Evolutionary conservation across 2,797 vertebrate genomes (phyloP).

Genomic region (Gobio occitaniae): DNA sequence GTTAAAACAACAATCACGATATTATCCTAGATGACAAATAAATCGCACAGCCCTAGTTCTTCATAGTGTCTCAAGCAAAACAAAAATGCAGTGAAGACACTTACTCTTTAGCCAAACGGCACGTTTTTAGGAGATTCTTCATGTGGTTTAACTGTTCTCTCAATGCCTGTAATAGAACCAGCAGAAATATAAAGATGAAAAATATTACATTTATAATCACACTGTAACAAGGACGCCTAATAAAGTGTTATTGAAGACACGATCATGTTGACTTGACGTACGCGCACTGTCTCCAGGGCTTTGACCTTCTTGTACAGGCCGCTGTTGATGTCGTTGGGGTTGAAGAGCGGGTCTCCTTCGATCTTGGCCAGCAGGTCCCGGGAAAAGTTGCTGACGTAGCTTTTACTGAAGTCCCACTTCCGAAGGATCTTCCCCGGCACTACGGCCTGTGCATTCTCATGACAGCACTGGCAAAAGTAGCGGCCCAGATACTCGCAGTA

Average conservation of each 20-base stretch:
- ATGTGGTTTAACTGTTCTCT: constrained; percentile 93
- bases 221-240: neutral
- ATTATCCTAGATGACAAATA: too few relatives aligned
- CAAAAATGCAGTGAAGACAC: constrained; percentile 54
- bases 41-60: too few relatives aligned
- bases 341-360: constrained; percentile 94
- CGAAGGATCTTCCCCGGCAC: constrained; percentile 91
- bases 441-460: constrained; percentile 89
- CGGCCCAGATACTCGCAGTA: constrained; percentile 98
- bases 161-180: constrained; percentile 79
- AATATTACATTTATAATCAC: neutral
- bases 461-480: constrained; percentile 99
- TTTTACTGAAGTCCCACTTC: constrained; percentile 98
- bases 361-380: constrained; percentile 95
- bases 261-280: constrained; percentile 66
- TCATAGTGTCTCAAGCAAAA: neutral
- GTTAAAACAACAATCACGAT: too few relatives aligned
- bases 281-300: constrained; percentile 88
- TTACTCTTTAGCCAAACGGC: constrained; percentile 93
- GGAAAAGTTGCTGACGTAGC: constrained; percentile 96
- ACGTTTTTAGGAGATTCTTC: constrained; percentile 97
- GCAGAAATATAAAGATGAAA: neutral
- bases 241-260: neutral
- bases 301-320: constrained; percentile 92
- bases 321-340: constrained; percentile 91